Percentiles rank a stretch among this genome's conserved stretches.
Conservation (phyloP, 2,113 vertebrate species). For the Pachypanchax playfairii region DNA sequence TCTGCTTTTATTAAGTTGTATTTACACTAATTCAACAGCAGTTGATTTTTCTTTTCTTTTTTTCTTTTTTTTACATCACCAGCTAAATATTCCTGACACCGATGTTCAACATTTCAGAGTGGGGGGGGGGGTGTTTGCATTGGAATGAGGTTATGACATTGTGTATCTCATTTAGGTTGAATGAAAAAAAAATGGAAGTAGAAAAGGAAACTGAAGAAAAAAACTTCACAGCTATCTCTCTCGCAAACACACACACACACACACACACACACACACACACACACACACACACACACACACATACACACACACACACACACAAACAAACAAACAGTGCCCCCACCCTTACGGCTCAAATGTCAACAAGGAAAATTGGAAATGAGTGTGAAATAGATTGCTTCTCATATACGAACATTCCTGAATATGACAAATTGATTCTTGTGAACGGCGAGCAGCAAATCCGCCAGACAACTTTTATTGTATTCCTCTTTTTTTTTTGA, state of each 20-base stretch:
- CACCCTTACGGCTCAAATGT: slow-evolving; percentile 67
- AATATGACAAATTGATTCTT: slow-evolving; percentile 82
- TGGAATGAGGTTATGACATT: not conserved
- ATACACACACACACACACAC: slow-evolving; percentile 13
- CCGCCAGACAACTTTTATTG: slow-evolving; percentile 67
- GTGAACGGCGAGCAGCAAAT: slow-evolving; percentile 57
- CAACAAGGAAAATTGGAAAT: slow-evolving; percentile 77
- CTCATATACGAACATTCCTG: slow-evolving; percentile 68
- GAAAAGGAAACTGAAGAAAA: slow-evolving; percentile 8
- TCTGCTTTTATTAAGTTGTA: no score
- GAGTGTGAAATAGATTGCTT: slow-evolving; percentile 82
- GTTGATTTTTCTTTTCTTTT: no score
- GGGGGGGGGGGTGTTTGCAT: not conserved
- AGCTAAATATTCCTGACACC: no score
- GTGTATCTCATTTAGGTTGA: slow-evolving; percentile 6
- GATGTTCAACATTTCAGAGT: no score
- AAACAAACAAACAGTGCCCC: slow-evolving; percentile 37
- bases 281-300: slow-evolving; percentile 27
- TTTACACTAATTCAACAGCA: no score
- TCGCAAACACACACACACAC: slow-evolving; percentile 3
- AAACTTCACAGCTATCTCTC: not conserved
- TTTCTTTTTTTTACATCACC: no score
- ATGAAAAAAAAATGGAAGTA: slow-evolving; percentile 14
- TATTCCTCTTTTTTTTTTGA: slow-evolving; percentile 50
- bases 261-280: slow-evolving; percentile 9